Evolutionary conservation across 2,797 vertebrate species (phyloP).

Genomic region (Onychomys arenicola): DNA sequence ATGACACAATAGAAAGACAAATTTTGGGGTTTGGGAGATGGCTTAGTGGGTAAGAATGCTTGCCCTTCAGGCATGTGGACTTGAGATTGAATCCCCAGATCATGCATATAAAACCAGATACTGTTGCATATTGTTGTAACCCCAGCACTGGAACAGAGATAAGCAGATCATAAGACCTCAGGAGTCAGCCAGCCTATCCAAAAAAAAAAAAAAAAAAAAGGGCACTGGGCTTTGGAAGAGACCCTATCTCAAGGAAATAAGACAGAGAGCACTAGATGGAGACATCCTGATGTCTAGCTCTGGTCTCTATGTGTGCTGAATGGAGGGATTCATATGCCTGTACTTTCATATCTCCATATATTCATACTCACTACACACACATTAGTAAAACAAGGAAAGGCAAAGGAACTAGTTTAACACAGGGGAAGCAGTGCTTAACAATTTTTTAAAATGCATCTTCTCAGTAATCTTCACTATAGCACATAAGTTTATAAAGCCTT

Average conservation of each 20-base stretch:
- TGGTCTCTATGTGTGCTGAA: not conserved
- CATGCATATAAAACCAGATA: not conserved
- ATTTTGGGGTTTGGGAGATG: not conserved
- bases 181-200: not conserved
- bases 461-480: not conserved
- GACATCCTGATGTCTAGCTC: not conserved
- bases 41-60: not conserved
- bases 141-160: not conserved
- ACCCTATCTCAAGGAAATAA: not conserved
- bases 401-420: not conserved
- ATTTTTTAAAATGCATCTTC: not conserved
- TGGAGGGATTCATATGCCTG: not conserved
- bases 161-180: not conserved
- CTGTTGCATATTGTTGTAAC: not conserved
- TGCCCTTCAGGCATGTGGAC: not conserved
- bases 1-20: not conserved
- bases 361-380: too few relatives aligned
- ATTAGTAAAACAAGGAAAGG: not conserved
- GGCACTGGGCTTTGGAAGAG: not conserved
- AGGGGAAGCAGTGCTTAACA: too few relatives aligned
- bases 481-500: not conserved
- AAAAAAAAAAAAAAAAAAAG: too few relatives aligned
- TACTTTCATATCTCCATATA: too few relatives aligned
- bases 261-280: not conserved
- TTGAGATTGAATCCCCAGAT: not conserved